A percentile compares a stretch with the other conserved stretches of the same genome.
Conservation (phyloP, 1,140 invertebrate species). For the Formica exsecta region DNA sequence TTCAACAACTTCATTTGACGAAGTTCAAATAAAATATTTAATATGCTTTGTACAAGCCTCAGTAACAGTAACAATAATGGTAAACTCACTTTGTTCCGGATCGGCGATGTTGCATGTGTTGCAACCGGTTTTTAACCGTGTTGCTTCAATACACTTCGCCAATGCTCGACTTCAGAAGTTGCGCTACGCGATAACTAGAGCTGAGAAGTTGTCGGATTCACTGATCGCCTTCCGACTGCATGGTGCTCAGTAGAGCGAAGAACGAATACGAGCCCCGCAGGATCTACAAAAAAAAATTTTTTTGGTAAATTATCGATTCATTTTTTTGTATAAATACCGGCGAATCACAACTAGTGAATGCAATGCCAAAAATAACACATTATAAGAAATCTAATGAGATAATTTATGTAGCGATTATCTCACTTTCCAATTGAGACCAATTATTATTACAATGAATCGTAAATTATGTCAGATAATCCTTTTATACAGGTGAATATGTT, state of each 20-base stretch:
- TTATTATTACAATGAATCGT: neutral
- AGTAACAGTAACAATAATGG: neutral
- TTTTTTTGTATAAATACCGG: neutral
- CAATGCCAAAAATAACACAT: neutral
- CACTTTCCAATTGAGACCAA: neutral
- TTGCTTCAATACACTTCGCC: neutral
- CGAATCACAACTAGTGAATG: neutral
- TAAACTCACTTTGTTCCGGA: neutral
- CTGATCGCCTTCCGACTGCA: conserved; percentile 45
- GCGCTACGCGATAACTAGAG: neutral
- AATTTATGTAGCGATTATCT: neutral
- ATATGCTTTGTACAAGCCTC: conserved; percentile 5
- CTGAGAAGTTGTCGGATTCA: neutral
- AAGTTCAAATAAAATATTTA: neutral
- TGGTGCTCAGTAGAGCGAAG: conserved; percentile 64
- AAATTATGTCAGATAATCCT: neutral
- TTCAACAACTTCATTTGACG: conserved; percentile 2
- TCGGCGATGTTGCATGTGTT: neutral
- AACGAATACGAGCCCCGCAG: conserved; percentile 65
- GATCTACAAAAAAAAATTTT: conserved; percentile 58
- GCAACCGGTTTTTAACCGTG: neutral
- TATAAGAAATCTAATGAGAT: neutral
- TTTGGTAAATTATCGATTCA: neutral
- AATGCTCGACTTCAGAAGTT: neutral
- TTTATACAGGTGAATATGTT: neutral